Base-by-base conservation (phyloP, 2,888 invertebrate genomes). In the Apodemia hepburni region DNA sequence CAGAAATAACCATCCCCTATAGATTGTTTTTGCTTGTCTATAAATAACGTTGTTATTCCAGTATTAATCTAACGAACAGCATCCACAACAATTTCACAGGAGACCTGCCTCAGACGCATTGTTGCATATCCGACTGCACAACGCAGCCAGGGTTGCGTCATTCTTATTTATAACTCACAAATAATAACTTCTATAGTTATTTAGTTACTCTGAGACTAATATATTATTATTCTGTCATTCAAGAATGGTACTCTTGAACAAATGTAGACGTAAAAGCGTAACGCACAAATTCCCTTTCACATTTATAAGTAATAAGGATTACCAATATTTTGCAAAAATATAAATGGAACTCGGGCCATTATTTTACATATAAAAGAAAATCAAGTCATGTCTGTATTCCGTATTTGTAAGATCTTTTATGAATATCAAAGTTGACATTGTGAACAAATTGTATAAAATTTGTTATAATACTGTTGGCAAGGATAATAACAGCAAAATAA, bases 91-190 rank as follows among this genome's bases (percentile, higher is more conserved):
- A 42, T 57, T 57, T 57, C 54, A 57, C 29, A 57, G 54, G 29
- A 57, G 54, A 57, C 27, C 54, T 29, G 11, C 42, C 42, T 33
- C 22, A 42, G 58, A 18, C 47, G 33, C 61, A 58, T 4, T 27
- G 61, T 58, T 62, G 61, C 49, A 33, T 33, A 35, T 49, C 47
- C 6, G 49, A 47, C n/a, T 49, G 47, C 60, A 60, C 45, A 47
- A n/a, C 22, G 45, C 45, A 60, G 49, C 49, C 47, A 60, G 60
- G 60, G 60, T 60, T 60, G 49, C 60, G 49, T 49, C 47, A 60
- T 17, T 22, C 4, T 8, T 51, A 51, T 51, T 51, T 51, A 51
- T 51, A 51, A 3, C 51, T 11, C 51, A 7, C 12, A 38, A 12
- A 38, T 38, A 12, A 38, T 33, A 33, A 33, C 33, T 33, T 33